Conservation (phyloP, 2,113 vertebrate genomes). For the Ochotona curzoniae region DNA sequence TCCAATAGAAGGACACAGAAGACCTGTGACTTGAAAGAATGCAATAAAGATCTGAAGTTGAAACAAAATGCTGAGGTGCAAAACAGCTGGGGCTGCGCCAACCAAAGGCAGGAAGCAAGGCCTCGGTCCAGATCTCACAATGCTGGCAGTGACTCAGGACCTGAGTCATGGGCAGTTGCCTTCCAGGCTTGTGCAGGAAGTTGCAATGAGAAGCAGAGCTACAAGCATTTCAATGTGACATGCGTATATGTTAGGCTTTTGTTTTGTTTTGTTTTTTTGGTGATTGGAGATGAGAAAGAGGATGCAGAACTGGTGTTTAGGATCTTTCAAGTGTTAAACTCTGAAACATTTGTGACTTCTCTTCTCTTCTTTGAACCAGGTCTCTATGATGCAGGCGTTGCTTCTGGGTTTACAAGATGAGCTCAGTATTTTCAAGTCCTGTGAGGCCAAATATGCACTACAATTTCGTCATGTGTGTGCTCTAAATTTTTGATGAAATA, state of each 20-base stretch:
- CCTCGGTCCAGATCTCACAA: no score
- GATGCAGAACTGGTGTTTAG: neutral
- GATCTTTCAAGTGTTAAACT: neutral
- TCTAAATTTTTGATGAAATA: conserved; percentile 9
- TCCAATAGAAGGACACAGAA: neutral
- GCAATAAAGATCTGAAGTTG: neutral
- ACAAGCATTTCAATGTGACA: no score
- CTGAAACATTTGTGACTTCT: neutral
- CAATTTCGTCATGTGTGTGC: neutral
- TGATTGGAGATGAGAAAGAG: neutral
- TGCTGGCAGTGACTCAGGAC: no score
- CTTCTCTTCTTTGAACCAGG: neutral
- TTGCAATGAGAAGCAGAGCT: no score
- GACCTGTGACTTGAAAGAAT: neutral
- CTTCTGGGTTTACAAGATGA: neutral
- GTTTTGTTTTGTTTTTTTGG: neutral
- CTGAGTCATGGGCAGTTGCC: no score
- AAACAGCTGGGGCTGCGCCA: neutral
- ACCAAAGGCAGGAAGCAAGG: no score
- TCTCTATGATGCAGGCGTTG: neutral
- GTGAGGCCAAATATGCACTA: neutral
- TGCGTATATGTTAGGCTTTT: no score
- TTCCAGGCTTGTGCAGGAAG: no score
- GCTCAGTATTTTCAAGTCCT: neutral
- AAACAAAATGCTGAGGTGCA: neutral